Evolutionary conservation across 2,113 vertebrate genomes (phyloP), one percentile per base, ranked within the genome.

Genomic region (Centropristis striata): DNA sequence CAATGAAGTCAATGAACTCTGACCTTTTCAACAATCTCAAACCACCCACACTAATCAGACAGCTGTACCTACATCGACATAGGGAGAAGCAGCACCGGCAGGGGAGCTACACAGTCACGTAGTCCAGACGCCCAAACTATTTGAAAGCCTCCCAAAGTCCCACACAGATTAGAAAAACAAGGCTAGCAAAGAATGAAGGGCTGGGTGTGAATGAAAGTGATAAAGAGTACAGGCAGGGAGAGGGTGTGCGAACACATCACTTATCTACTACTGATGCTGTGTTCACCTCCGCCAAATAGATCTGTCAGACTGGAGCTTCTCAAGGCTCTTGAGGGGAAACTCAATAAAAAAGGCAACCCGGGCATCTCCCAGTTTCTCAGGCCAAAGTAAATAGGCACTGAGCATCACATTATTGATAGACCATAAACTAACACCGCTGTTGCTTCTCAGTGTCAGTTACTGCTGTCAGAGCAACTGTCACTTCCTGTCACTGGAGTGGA

Each of bases 1-100:
- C 86, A 81, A 90, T 90, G 71, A 28, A 89, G 92, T 85, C 91
- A 54, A 78, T 81, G 83, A 84, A 86, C 85, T 86, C 87, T 78
- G 88, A 88, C 91, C 90, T 90, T 89, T 88, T 61, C 84, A 78
- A 74, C 75, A 64, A 78, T 86, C 81, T 66, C 60, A 5, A 23
- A 15, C 64, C 74, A 8, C 73, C 85, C 67, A 51, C 49, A 37
- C 75, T 88, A 86, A 92, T 87, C 88, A 75, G 81, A 71, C 73
- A 46, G 76, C 74, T 36, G 65, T n/a, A 81, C 46, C 47, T 21
- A 20, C 81, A 78, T 58, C 61, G 32, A 77, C 69, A 55, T 54
- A 28, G 4, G 20, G 54, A 63, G 47, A 9, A 7, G 14, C n/a
- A 21, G 37, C 41, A 49, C 23, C 3, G 4, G 20, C 2, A 0